Conservation (phyloP, 2,888 invertebrate species). For the Cosmorhoe ocellata region DNA sequence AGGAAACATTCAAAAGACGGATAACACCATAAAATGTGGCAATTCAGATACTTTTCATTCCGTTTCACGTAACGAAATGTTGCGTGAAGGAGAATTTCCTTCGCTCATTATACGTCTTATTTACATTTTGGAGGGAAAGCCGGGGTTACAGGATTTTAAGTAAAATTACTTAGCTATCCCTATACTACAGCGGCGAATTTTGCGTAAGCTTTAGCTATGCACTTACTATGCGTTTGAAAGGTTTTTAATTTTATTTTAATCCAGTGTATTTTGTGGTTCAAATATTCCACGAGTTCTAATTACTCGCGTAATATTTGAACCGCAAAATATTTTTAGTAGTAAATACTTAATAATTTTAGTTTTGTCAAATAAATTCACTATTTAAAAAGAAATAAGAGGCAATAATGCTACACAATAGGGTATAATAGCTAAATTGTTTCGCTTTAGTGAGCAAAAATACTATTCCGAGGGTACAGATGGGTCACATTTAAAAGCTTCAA, state of each 20-base stretch:
- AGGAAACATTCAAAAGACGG: slow-evolving; percentile 21
- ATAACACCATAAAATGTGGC: slow-evolving; percentile 30
- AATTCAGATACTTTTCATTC: slow-evolving; percentile 39
- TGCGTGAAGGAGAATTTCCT: slow-evolving; percentile 33
- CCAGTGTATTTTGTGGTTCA: too few relatives aligned
- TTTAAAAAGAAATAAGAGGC: background rate
- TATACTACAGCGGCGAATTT: too few relatives aligned
- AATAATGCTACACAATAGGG: slow-evolving; percentile 31
- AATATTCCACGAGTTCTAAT: too few relatives aligned
- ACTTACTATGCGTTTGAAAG: too few relatives aligned
- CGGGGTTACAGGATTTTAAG: slow-evolving; percentile 22
- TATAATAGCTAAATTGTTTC: slow-evolving; percentile 48
- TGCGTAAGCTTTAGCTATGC: too few relatives aligned
- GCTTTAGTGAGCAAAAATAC: slow-evolving; percentile 54
- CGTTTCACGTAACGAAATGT: slow-evolving; percentile 38
- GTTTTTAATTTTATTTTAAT: too few relatives aligned
- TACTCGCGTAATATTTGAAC: too few relatives aligned
- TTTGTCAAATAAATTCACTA: too few relatives aligned
- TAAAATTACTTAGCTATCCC: slow-evolving; percentile 14
- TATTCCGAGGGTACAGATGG: slow-evolving; percentile 62
- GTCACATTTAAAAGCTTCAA: slow-evolving; percentile 62
- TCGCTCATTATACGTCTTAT: slow-evolving; percentile 28
- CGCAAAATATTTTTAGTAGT: too few relatives aligned
- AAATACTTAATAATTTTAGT: too few relatives aligned
- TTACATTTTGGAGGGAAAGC: slow-evolving; percentile 27